Base-by-base conservation (phyloP, 2,797 vertebrate genomes). In the Poecilia wingei region DNA sequence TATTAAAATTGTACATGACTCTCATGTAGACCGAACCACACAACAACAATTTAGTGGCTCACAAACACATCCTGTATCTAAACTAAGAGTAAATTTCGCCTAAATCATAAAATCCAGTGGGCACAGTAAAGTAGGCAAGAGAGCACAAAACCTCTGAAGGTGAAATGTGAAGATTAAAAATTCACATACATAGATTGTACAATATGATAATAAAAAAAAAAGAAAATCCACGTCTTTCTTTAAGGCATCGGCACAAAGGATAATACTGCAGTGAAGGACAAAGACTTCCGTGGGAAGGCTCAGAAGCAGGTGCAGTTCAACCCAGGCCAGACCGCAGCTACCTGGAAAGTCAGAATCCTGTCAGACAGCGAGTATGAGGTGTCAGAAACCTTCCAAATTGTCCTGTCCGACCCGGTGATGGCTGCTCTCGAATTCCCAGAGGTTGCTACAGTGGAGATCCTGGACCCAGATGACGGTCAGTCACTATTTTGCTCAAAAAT, bases 291-390 rank as follows among this genome's bases (percentile, higher is more conserved):
- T 79, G 97, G 97, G 22, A 98, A 97, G 88, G 95, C 97, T 8
- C 98, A 99, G 91, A 98, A 96, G 76, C 98, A 99, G 88, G 98
- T 99, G 81, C 98, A 99, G 92, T 99, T 99, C 93, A 99, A 98
- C 91, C 98, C 98, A 0, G 98, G 98, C 77, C 98, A 99, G 92
- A 97, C 94, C 69, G 93, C 93, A 43, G 97, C 98, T 84, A 95
- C 94, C 0, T 99, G 98, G 98, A 92, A 94, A 86, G 96, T 99
- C 25, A 93, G 94, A 68, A 95, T 99, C 90, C 79, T 98, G 86
- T 87, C 96, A 1, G 98, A 99, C 0, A 94, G 84, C 6, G 89
- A 96, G 71, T 97, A 97, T 1, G 98, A 99, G 81, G 96, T 94
- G 72, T 97, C 97, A 0, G 98, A 99, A 88, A 96, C 91, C 20